phyloP scores from a whole-genome alignment of 2,797 vertebrate genomes.

The Dromococcyx pavoninus region DNA sequence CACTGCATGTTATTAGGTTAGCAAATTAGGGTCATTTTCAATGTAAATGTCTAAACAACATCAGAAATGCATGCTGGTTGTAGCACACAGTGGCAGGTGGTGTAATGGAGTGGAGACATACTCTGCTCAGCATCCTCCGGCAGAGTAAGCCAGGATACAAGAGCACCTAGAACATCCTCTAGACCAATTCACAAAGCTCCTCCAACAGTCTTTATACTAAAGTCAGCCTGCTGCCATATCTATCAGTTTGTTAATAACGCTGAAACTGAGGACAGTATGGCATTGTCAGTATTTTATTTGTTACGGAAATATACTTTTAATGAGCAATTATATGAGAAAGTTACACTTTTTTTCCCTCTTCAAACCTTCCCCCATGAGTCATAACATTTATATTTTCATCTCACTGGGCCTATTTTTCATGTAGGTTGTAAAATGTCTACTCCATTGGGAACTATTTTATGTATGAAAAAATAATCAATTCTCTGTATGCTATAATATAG shows the following conservation, averaged over 20 bases:
- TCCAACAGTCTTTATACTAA: neutral
- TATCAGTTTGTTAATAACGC: neutral
- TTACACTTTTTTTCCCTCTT: neutral
- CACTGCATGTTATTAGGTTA: neutral
- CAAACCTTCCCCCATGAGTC: neutral
- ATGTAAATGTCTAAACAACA: neutral
- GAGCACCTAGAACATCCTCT: neutral
- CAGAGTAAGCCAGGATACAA: neutral
- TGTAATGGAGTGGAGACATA: neutral
- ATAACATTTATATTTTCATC: neutral
- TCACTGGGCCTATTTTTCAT: neutral
- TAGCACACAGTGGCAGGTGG: neutral
- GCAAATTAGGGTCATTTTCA: neutral
- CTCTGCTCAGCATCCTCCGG: neutral
- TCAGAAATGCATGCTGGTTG: neutral
- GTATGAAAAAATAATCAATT: conserved; percentile 5
- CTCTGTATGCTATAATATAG: neutral
- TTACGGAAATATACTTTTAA: neutral
- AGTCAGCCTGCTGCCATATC: neutral
- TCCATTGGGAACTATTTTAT: neutral
- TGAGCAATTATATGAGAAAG: neutral
- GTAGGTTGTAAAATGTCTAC: neutral
- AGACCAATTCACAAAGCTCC: neutral
- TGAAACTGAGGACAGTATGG: neutral
- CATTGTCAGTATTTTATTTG: neutral